Base-by-base conservation (phyloP, 2,888 invertebrate genomes). In the Penaeus monodon region DNA sequence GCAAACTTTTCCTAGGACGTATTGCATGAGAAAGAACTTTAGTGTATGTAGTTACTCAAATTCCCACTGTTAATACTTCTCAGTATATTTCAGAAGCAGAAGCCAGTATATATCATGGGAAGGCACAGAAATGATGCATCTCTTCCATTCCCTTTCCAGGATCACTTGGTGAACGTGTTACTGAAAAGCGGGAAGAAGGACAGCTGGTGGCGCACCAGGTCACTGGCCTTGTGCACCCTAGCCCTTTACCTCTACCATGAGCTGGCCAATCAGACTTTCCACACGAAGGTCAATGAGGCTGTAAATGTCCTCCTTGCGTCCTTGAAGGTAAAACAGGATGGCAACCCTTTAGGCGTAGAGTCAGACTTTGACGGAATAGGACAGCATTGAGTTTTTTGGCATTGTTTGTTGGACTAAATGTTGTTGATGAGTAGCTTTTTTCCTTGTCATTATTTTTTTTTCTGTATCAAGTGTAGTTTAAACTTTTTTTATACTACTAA, bases 101-200 rank as follows among this genome's bases (percentile, higher is more conserved):
- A 14, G 14, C 14, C 49, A 49, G 49, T 49, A 49, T 57, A 2
- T 84, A 29, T 81, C 20, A 66, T n/a, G 44, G 57, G 82, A 22
- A 29, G 22, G 24, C 10, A 83, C 6, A 27, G 17, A 70, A 27
- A 70, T 27, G 70, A 27, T 17, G 70, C 70, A 70, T 70, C 70
- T 14, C 14, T 20, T 44, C 44, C 44, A 4, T 57, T 44, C 79
- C 57, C 8, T n/a, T 17, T 80, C 33, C 92, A 96, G 96, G 97
- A 98, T 92, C 96, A 97, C 92, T 95, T 98, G 84, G 94, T 98
- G 73, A 96, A 96, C 92, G 96, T 98, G 91, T 94, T 98, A 85
- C 93, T 98, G 91, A 95, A 96, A 91, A 96, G 97, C 91, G 97
- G 98, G 49, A 95, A 97, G 86, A 94, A 96, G 79, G 98, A 98